Conservation (phyloP, 2,888 invertebrate genomes). For the Rutpela maculata region DNA sequence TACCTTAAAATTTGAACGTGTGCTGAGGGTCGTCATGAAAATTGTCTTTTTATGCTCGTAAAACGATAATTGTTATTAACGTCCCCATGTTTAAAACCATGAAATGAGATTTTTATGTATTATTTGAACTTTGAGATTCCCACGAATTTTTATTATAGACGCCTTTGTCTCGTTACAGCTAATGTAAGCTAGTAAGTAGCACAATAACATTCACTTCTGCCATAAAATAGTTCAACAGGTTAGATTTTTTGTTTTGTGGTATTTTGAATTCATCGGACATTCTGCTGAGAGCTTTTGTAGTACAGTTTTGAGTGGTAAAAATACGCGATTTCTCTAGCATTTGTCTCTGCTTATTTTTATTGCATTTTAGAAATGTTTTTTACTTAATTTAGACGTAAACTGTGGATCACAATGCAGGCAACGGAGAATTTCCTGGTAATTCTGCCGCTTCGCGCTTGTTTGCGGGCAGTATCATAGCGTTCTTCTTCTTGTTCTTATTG, state of each 20-base stretch:
- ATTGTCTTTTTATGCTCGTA: conserved; percentile 8
- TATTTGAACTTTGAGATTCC: conserved; percentile 8
- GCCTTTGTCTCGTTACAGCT: conserved; percentile 6
- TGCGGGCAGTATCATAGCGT: conserved; percentile 4
- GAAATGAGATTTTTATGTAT: conserved; percentile 23
- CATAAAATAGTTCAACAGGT: conserved; percentile 4
- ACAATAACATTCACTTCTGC: conserved; percentile 5
- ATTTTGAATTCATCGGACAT: conserved; percentile 7
- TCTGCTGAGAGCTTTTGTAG: background rate
- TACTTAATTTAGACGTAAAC: conserved; percentile 49
- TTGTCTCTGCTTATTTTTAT: conserved; percentile 51
- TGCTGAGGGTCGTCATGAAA: background rate
- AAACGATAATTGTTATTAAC: conserved; percentile 13
- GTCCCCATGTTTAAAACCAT: conserved; percentile 4
- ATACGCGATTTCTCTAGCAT: conserved; percentile 26
- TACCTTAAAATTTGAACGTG: background rate
- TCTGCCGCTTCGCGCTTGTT: conserved; percentile 4
- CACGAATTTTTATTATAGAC: conserved; percentile 1
- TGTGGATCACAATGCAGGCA: conserved; percentile 44
- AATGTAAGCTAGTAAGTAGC: background rate
- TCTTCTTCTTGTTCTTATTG: conserved; percentile 16
- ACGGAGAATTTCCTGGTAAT: background rate
- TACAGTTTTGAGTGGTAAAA: conserved; percentile 3
- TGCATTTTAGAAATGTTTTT: conserved; percentile 45
- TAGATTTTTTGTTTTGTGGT: background rate